phyloP scores from a whole-genome alignment of 37 sponge, comb jelly and placozoan genomes.

The Spongilla lacustris region DNA sequence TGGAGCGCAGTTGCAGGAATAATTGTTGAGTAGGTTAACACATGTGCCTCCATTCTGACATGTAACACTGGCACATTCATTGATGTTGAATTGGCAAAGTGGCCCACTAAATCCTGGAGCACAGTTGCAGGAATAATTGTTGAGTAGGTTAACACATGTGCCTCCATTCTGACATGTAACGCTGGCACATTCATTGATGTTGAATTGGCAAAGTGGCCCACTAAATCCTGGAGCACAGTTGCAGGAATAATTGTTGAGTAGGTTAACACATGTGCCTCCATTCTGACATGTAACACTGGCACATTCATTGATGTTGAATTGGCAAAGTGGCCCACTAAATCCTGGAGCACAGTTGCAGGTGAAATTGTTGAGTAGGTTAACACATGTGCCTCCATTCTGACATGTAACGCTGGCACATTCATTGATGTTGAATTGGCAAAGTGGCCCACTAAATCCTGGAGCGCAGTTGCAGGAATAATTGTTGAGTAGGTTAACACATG shows the following conservation, averaged over 20 bases:
- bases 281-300: constrained; percentile 19
- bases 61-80: constrained; percentile 48
- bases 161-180: constrained; percentile 44
- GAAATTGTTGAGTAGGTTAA: background rate
- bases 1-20: constrained; percentile 33
- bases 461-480: constrained; percentile 60
- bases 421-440: constrained; percentile 29
- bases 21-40: constrained; percentile 32
- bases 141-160: constrained; percentile 31
- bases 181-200: constrained; percentile 50
- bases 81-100: constrained; percentile 53
- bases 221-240: constrained; percentile 47
- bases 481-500: constrained; percentile 38
- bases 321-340: constrained; percentile 70
- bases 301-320: constrained; percentile 61
- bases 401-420: constrained; percentile 37
- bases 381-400: constrained; percentile 56
- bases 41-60: constrained; percentile 64
- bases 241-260: constrained; percentile 29
- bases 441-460: constrained; percentile 55
- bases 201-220: constrained; percentile 44
- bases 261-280: constrained; percentile 47
- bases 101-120: constrained; percentile 46
- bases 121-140: constrained; percentile 52
- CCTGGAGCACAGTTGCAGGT: constrained; percentile 60